A percentile compares a stretch with the other conserved stretches of the same genome.
Conservation (phyloP, 2,113 vertebrate genomes). For the Dromaius novaehollandiae region DNA sequence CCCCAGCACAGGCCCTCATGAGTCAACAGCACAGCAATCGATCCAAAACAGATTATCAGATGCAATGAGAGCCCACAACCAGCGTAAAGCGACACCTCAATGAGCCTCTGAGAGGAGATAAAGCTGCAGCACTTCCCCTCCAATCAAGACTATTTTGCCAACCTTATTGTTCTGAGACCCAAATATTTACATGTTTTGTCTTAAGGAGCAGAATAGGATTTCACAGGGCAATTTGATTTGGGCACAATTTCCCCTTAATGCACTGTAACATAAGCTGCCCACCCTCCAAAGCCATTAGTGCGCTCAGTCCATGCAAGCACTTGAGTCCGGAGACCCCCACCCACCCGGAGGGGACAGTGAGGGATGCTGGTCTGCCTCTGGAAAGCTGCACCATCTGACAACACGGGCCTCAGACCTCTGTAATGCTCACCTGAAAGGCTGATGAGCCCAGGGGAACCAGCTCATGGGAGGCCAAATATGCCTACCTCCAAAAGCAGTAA, state of each 20-base stretch:
- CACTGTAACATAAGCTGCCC: slow-evolving; percentile 75
- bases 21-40: slow-evolving; percentile 83
- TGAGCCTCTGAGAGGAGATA: slow-evolving; percentile 82
- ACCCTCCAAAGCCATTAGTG: slow-evolving; percentile 65
- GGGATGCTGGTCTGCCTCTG: not conserved
- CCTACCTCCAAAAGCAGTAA: not conserved
- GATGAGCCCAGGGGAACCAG: not conserved
- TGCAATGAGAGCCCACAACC: slow-evolving; percentile 79
- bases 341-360: not conserved
- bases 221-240: slow-evolving; percentile 86
- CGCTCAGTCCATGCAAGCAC: not conserved
- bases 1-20: slow-evolving; percentile 77
- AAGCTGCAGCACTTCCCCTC: slow-evolving; percentile 86
- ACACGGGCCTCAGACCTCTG: not conserved
- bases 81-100: slow-evolving; percentile 87
- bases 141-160: slow-evolving; percentile 89
- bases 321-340: slow-evolving; percentile 26
- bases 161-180: slow-evolving; percentile 88
- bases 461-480: not conserved
- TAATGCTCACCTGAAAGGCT: not conserved
- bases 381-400: not conserved
- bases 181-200: slow-evolving; percentile 98
- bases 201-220: slow-evolving; percentile 91
- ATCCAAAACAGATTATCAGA: slow-evolving; percentile 90
- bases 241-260: slow-evolving; percentile 80